phyloP scores from a whole-genome alignment of 2,797 vertebrate genomes.

The Siniperca scherzeri region DNA sequence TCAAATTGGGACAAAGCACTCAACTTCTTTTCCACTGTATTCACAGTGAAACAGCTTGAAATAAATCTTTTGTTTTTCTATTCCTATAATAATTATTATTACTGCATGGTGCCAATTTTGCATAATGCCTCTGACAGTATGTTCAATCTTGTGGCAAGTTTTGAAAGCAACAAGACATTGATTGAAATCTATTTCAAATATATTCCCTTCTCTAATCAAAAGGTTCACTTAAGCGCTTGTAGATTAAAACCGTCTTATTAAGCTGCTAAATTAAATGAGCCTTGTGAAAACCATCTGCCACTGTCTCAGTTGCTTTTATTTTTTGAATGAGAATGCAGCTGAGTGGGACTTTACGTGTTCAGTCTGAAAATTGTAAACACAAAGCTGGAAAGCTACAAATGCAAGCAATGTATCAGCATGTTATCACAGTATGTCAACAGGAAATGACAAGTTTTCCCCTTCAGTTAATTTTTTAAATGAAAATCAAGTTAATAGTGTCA shows the following conservation, averaged over 20 bases:
- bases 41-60: conserved; percentile 37
- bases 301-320: conserved; percentile 51
- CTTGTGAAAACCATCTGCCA: conserved; percentile 78
- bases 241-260: conserved; percentile 70
- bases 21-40: conserved; percentile 16
- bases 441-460: not conserved
- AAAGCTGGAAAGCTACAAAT: conserved; percentile 34
- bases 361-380: conserved; percentile 37
- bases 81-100: conserved; percentile 35
- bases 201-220: conserved; percentile 63
- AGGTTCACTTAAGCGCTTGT: conserved; percentile 60
- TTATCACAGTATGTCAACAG: conserved; percentile 1
- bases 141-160: conserved; percentile 29
- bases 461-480: not conserved
- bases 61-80: conserved; percentile 16
- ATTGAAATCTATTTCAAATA: conserved; percentile 63
- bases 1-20: conserved; percentile 51
- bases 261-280: conserved; percentile 77
- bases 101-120: conserved; percentile 35
- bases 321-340: conserved; percentile 65
- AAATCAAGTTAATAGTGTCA: conserved; percentile 5
- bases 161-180: conserved; percentile 49
- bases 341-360: conserved; percentile 44
- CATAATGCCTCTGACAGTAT: conserved; percentile 23
- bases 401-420: conserved; percentile 23